Evolutionary conservation across 2,113 vertebrate genomes (phyloP).

Genomic region (Penelope pileata): DNA sequence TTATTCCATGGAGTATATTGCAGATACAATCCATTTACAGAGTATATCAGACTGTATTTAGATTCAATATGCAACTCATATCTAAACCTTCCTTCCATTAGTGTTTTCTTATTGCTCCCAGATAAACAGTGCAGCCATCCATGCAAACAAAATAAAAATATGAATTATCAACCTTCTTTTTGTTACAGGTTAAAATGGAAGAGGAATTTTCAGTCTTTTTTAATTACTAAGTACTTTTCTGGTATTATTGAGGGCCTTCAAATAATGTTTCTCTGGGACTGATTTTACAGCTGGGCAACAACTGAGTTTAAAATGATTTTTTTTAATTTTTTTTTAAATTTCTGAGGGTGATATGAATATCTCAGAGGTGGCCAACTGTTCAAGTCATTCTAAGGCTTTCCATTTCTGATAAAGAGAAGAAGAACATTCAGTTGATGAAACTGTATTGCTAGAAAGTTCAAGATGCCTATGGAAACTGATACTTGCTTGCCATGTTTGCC

Average conservation of each 20-base stretch:
- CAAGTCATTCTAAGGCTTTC: not conserved
- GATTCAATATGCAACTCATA: not conserved
- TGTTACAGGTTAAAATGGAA: not conserved
- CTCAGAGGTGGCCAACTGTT: not conserved
- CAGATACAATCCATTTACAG: not conserved
- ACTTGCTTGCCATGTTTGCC: constrained; percentile 22
- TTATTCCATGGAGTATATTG: not conserved
- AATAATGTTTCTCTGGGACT: not conserved
- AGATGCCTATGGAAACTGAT: not conserved
- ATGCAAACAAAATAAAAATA: not conserved
- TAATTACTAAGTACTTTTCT: not conserved
- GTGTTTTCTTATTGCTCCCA: not conserved
- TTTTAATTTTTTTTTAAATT: not conserved
- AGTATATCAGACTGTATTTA: not conserved
- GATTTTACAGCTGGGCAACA: not conserved
- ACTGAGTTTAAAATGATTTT: not conserved
- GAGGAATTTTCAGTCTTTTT: not conserved
- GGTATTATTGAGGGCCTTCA: not conserved
- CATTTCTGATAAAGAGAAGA: not conserved
- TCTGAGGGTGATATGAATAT: not conserved
- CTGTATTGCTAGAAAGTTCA: constrained; percentile 23
- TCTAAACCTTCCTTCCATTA: not conserved
- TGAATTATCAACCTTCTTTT: not conserved
- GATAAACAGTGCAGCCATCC: not conserved
- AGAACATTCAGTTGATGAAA: not conserved